phyloP scores from a whole-genome alignment of 30 jellyfish, hydroid and myxozoan species.

The Cassiopea xamachana region DNA sequence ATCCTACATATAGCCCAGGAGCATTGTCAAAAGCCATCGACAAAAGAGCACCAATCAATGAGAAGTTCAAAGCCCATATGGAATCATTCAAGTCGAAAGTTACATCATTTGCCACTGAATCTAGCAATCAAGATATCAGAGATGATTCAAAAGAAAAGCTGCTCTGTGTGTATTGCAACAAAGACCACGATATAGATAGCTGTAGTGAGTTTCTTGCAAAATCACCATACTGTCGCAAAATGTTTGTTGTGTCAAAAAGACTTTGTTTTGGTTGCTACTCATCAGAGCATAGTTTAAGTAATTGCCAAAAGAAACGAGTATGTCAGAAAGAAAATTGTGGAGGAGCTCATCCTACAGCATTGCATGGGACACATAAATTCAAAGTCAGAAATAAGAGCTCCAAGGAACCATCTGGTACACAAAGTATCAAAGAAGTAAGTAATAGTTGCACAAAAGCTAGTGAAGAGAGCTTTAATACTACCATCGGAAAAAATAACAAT shows the following conservation, averaged over 20 bases:
- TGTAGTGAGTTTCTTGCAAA: slow-evolving; percentile 13
- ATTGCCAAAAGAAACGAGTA: slow-evolving; percentile 35
- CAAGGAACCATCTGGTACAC: not conserved
- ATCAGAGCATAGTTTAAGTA: slow-evolving; percentile 4
- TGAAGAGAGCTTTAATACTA: slow-evolving; percentile 9
- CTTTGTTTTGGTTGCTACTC: slow-evolving; percentile 53
- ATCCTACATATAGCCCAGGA: slow-evolving; percentile 31
- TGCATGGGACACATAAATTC: slow-evolving; percentile 53
- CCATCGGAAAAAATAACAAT: slow-evolving; percentile 13
- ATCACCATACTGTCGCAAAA: slow-evolving; percentile 28
- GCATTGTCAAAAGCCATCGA: slow-evolving; percentile 22
- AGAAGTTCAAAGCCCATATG: slow-evolving; percentile 6
- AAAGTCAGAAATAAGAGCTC: slow-evolving; percentile 20
- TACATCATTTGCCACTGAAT: slow-evolving; percentile 10
- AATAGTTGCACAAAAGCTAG: slow-evolving; percentile 40
- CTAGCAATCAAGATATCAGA: slow-evolving; percentile 13
- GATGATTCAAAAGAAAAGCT: slow-evolving; percentile 17
- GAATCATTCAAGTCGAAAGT: slow-evolving; percentile 2
- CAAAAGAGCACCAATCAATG: not conserved
- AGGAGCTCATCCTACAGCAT: slow-evolving; percentile 28
- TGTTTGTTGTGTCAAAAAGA: slow-evolving; percentile 26
- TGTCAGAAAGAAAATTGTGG: slow-evolving; percentile 46
- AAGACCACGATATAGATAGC: slow-evolving; percentile 35
- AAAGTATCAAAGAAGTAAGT: not conserved
- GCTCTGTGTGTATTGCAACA: slow-evolving; percentile 26